A percentile compares a stretch with the other conserved stretches of the same genome.
phyloP scores from a whole-genome alignment of 2,113 vertebrate species.

The Tyrannus savana region DNA sequence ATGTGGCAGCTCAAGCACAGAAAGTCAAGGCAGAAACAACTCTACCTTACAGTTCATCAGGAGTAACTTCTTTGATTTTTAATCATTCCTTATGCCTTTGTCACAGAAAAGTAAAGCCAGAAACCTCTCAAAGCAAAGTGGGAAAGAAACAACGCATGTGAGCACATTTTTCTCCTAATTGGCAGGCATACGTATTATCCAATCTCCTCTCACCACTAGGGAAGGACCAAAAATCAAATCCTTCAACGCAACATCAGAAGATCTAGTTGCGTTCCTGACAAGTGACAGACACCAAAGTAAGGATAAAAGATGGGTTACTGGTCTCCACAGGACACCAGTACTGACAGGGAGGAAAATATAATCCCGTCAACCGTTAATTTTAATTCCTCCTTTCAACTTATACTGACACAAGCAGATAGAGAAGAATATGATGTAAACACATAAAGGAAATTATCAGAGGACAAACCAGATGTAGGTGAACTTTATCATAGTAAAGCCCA shows the following conservation, averaged over 20 bases:
- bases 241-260: not conserved
- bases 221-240: not conserved
- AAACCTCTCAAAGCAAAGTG: not conserved
- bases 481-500: not conserved
- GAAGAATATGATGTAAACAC: conserved; percentile 7
- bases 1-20: not conserved
- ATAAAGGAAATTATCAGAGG: not conserved
- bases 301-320: not conserved
- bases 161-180: not conserved
- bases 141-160: not conserved
- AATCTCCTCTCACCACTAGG: not conserved
- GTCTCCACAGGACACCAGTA: not conserved
- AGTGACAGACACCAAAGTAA: conserved; percentile 18
- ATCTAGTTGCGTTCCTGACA: conserved; percentile 24
- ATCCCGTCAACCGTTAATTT: conserved; percentile 24
- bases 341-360: not conserved
- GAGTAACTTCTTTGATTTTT: not conserved
- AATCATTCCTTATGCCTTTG: not conserved
- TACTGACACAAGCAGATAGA: not conserved
- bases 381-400: not conserved
- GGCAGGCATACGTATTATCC: not conserved
- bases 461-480: not conserved
- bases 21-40: not conserved
- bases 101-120: not conserved
- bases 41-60: not conserved